A percentile compares a stretch with the other conserved stretches of the same genome.
phyloP scores from a whole-genome alignment of 2,888 invertebrate species.

The Pseudococcus longispinus region DNA sequence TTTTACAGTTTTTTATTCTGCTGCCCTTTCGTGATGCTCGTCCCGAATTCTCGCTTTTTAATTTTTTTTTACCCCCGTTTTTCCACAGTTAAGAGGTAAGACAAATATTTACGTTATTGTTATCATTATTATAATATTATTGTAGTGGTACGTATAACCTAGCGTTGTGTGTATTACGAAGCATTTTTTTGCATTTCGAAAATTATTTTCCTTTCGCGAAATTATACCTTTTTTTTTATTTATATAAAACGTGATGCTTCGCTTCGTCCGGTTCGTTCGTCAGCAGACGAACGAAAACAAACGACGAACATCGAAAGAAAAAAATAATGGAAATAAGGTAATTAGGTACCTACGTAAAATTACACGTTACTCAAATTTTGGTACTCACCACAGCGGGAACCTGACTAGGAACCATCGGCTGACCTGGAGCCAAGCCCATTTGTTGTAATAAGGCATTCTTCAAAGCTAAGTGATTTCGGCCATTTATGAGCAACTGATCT shows the following conservation, averaged over 20 bases:
- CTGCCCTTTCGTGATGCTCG: not conserved
- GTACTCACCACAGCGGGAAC: slow-evolving; percentile 89
- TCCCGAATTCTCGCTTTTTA: not conserved
- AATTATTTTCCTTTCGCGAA: not conserved
- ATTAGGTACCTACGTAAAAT: not conserved
- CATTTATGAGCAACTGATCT: slow-evolving; percentile 99
- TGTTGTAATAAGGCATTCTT: slow-evolving; percentile 98
- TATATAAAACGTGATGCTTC: not conserved
- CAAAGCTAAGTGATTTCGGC: slow-evolving; percentile 97
- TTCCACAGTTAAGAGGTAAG: not conserved
- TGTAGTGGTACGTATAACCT: not conserved
- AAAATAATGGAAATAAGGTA: slow-evolving; percentile 49
- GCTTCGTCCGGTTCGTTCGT: not conserved
- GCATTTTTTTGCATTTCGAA: not conserved
- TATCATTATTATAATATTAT: not conserved
- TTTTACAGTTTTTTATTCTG: not conserved
- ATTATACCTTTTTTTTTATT: not conserved
- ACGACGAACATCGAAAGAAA: slow-evolving; percentile 48
- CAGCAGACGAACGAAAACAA: not conserved
- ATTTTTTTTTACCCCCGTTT: not conserved
- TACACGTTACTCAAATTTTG: not conserved
- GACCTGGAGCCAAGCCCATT: slow-evolving; percentile 87
- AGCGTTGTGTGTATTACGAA: slow-evolving; percentile 21
- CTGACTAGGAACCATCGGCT: slow-evolving; percentile 89
- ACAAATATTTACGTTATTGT: slow-evolving; percentile 17